phyloP scores from a whole-genome alignment of 2,888 invertebrate genomes.

The Halictus quadricinctus region DNA sequence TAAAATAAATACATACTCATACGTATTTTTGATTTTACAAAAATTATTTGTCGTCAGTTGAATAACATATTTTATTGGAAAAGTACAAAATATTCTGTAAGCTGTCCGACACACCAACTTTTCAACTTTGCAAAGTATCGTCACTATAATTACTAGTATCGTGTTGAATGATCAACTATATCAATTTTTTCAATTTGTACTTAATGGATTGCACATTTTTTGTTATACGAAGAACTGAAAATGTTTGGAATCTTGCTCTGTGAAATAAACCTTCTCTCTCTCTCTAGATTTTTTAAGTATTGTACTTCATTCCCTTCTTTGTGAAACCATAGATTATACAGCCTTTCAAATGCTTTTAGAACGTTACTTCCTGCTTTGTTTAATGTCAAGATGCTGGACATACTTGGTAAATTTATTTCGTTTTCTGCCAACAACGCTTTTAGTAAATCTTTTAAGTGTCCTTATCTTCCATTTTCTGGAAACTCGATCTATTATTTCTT shows the following conservation, averaged over 20 bases:
- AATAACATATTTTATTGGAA: neutral
- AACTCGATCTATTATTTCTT: too few relatives aligned
- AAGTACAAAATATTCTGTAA: neutral
- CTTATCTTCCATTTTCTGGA: neutral
- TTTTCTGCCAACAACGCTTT: neutral
- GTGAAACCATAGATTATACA: slow-evolving; percentile 39
- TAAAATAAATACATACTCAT: neutral
- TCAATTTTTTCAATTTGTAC: neutral
- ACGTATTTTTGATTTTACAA: neutral
- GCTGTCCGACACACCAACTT: too few relatives aligned
- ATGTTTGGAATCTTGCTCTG: too few relatives aligned
- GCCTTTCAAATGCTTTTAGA: too few relatives aligned
- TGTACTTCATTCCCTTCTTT: neutral
- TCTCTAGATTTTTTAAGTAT: too few relatives aligned
- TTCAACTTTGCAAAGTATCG: too few relatives aligned
- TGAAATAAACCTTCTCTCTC: too few relatives aligned
- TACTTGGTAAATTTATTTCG: neutral
- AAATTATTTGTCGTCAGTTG: neutral
- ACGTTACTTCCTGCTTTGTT: too few relatives aligned
- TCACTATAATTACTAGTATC: neutral
- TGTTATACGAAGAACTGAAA: too few relatives aligned
- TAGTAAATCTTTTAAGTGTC: neutral
- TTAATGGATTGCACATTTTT: neutral
- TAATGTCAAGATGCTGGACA: too few relatives aligned
- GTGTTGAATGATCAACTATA: too few relatives aligned